Percentiles rank a stretch among this genome's conserved stretches.
phyloP scores from a whole-genome alignment of 2,113 vertebrate genomes.

The Dendrocopos noguchii region DNA sequence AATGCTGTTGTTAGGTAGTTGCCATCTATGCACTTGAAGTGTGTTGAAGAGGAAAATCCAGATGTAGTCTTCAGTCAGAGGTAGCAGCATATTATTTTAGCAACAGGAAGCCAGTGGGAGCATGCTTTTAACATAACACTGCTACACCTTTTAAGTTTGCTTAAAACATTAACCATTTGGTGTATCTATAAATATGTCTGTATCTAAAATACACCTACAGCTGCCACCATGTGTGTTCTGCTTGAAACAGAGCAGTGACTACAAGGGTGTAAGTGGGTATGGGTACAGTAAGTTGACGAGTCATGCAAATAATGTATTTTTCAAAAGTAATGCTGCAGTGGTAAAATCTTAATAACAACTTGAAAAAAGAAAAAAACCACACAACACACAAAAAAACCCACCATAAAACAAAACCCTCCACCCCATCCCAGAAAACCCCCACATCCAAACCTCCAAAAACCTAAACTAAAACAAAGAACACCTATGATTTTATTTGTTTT shows the following conservation, averaged over 20 bases:
- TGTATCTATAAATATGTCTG: neutral
- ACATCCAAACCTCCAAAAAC: too few relatives aligned
- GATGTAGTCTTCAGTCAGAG: conserved; percentile 33
- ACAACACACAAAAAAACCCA: too few relatives aligned
- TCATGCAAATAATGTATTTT: conserved; percentile 60
- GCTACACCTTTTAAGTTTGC: neutral
- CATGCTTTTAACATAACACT: conserved; percentile 18
- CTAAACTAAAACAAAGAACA: neutral
- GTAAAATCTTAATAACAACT: conserved; percentile 6
- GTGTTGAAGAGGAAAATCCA: neutral
- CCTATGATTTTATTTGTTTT: conserved; percentile 1
- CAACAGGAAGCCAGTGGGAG: neutral
- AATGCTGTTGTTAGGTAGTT: neutral
- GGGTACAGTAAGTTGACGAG: conserved; percentile 64
- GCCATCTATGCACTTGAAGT: neutral
- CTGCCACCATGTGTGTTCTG: neutral
- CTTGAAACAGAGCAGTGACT: conserved; percentile 58
- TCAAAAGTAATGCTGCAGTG: conserved; percentile 31
- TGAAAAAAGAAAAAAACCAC: conserved; percentile 1
- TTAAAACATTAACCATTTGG: neutral
- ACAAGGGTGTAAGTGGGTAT: conserved; percentile 39
- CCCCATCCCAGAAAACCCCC: too few relatives aligned
- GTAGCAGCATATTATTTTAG: neutral
- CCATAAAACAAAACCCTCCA: too few relatives aligned
- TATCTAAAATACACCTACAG: neutral